Conservation (phyloP, 2,888 invertebrate species). For the Leucophenga montana region DNA sequence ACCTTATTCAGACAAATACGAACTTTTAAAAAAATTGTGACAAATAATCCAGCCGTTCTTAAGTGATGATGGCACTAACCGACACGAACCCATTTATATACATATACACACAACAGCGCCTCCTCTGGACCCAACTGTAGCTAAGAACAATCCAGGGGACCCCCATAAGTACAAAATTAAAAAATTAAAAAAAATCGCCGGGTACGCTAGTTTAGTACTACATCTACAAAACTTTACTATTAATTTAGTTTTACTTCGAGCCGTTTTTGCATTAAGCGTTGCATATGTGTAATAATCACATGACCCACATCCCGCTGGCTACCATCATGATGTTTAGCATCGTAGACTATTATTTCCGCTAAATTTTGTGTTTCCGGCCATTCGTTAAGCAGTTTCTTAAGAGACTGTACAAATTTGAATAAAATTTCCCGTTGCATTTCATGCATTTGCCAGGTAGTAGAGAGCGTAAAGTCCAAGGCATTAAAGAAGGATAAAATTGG, state of each 20-base stretch:
- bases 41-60: no score
- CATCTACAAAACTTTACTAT: slow-evolving; percentile 11
- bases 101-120: no score
- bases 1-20: no score
- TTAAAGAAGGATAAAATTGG: slow-evolving; percentile 69
- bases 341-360: slow-evolving; percentile 63
- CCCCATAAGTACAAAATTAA: no score
- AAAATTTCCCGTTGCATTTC: slow-evolving; percentile 66
- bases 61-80: no score
- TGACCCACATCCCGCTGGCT: slow-evolving; percentile 58
- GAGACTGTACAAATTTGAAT: slow-evolving; percentile 62
- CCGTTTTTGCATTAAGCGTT: slow-evolving; percentile 34
- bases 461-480: slow-evolving; percentile 50
- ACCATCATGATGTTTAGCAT: slow-evolving; percentile 57
- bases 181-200: no score
- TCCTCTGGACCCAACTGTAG: no score
- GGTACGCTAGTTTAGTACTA: no score
- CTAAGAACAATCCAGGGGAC: no score
- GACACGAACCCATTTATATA: no score
- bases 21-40: no score
- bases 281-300: slow-evolving; percentile 43
- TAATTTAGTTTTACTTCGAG: neutral
- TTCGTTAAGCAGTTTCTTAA: slow-evolving; percentile 52
- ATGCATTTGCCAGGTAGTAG: slow-evolving; percentile 62
- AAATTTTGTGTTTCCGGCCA: slow-evolving; percentile 63